Base-by-base conservation (phyloP, 37 sponge, comb jelly and placozoan species). In the Aphrocallistes beatrix region DNA sequence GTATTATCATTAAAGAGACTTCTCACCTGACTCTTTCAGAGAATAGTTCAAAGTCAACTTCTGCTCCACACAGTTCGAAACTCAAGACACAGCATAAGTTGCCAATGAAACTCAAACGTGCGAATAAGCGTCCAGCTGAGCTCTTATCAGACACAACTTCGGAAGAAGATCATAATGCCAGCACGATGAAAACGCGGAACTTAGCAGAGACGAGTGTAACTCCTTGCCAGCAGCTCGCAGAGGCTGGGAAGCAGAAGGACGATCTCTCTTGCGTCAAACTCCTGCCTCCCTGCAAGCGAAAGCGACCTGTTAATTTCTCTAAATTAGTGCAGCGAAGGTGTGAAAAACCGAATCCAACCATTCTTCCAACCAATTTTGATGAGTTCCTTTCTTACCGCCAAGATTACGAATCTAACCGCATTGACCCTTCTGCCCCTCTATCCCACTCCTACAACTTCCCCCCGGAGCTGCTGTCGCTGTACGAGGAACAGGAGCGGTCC, bases 311-410 rank as follows among this genome's bases (percentile, higher is more conserved):
- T 30, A 60, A 13, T 30, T 30, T 25, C 34, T 60, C 75, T 30
- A 13, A 19, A 19, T 30, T 60, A 6, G 75, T 60, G 34, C 75
- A 60, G 75, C 10, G 75, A 30, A 60, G 75, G 34, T 60, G 75
- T 13, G 75, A 60, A 13, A 60, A 60, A 13, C n/a, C 75, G 28
- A 60, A 3, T 13, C 75, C 75, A 3, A 6, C 75, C 75, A 60
- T 60, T 30, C 21, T 60, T 6, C 75, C 75, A 3, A 60, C 75
- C n/a, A 60, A 60, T 30, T 60, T 32, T 60, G 75, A 60, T 21
- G 17, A 60, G 75, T 60, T 60, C 75, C 34, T 60, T 25, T 60
- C 75, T 30, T 60, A 60, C 75, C 75, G 75, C 10, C 75, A 60
- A 30, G 75, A 60, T 13, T 60, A 60, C 75, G 32, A 19, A 3